phyloP scores from a whole-genome alignment of 2,888 invertebrate genomes.

The Calliphora vomitoria region DNA sequence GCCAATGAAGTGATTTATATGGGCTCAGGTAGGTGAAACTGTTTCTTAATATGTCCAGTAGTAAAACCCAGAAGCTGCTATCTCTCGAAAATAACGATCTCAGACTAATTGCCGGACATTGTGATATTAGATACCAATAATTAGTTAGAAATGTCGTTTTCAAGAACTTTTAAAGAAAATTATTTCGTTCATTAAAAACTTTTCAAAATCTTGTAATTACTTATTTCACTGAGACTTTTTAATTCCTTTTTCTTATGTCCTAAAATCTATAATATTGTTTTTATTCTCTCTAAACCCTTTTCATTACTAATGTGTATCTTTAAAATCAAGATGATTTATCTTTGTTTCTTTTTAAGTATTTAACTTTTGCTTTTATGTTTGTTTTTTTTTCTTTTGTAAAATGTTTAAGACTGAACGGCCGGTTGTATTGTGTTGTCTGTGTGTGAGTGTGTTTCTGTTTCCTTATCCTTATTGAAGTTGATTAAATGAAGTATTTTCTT shows the following conservation, averaged over 20 bases:
- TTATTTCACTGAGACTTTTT: neutral
- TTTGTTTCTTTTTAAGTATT: constrained; percentile 4
- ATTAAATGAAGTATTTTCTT: constrained; percentile 60
- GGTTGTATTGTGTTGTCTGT: neutral
- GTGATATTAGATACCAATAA: too few species aligned
- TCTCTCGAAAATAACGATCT: too few species aligned
- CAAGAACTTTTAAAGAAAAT: too few species aligned
- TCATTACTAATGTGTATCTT: neutral
- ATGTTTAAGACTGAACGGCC: neutral
- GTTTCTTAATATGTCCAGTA: too few species aligned
- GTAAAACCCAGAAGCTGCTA: too few species aligned
- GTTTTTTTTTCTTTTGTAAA: neutral
- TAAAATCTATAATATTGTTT: neutral
- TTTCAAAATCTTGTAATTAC: too few species aligned
- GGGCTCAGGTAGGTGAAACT: too few species aligned
- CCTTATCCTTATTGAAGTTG: constrained; percentile 39
- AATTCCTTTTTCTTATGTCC: neutral
- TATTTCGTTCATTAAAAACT: too few species aligned
- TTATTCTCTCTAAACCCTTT: neutral
- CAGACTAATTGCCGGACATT: too few species aligned
- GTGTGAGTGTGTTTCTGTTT: neutral
- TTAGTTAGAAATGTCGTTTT: too few species aligned
- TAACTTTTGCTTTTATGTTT: constrained; percentile 14
- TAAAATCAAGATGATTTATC: neutral
- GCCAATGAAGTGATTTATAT: too few species aligned